Base-by-base conservation (phyloP, 2,113 vertebrate species). In the Tautogolabrus adspersus region DNA sequence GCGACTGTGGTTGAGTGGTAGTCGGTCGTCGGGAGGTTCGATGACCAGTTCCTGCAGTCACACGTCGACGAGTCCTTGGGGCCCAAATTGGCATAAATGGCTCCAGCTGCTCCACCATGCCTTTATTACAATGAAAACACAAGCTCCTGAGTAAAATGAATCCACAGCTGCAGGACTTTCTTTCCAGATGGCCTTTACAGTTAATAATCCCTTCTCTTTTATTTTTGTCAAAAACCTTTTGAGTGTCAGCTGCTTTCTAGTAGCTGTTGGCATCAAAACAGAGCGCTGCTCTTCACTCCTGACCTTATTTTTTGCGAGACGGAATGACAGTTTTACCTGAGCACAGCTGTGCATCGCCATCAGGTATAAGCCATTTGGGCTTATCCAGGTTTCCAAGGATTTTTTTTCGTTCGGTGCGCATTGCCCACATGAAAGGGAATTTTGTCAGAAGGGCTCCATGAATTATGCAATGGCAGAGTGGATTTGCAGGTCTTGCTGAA, bases 401-500 rank as follows among this genome's bases (percentile, higher is more conserved):
- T 92, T 34, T 34, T 88, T 92, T 89, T 67, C 19, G 60, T 83
- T 82, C 51, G 5, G 81, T 67, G 78, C 72, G 23, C 73, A 42
- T 74, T 82, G 87, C 76, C 83, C 79, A 85, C 82, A 88, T 92
- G 84, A 92, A 88, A 91, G 85, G 69, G 80, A 89, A 85, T 92
- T 91, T 91, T 89, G 83, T 85, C 84, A 59, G 81, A 82, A 75
- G 72, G 72, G 72, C 58, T 61, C 72, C 23, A 84, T 92, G 90
- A 92, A 92, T 93, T 91, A 92, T 92, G 88, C 87, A 92, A 82
- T 44, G 55, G 51, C 72, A 55, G 77, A 83, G 82, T 89, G 89
- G 88, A 92, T 92, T 90, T 92, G 83, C 88, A 89, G 89, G 77
- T 87, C 81, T 85, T 75, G 86, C 79, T 90, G 77, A 92, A 92